A percentile compares a stretch with the other conserved stretches of the same genome.
Conservation (phyloP, 2,888 invertebrate genomes). For the Pegoplata infirma region DNA sequence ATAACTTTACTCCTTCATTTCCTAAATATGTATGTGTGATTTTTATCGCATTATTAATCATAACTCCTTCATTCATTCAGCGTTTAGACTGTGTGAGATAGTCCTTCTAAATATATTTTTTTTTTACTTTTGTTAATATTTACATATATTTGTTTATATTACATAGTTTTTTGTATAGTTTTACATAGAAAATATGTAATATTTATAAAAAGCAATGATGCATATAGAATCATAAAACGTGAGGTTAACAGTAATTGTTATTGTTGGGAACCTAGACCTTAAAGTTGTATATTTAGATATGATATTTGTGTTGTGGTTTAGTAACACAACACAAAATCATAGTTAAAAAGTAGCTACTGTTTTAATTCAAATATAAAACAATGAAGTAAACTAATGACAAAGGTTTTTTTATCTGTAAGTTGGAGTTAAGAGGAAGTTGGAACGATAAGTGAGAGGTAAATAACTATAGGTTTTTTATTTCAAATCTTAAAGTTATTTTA, state of each 20-base stretch:
- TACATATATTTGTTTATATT: slow-evolving; percentile 6
- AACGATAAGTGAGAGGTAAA: no score
- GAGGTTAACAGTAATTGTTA: slow-evolving; percentile 62
- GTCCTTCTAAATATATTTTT: slow-evolving; percentile 19
- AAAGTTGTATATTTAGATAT: no score
- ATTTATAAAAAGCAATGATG: slow-evolving; percentile 40
- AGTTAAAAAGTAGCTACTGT: slow-evolving; percentile 54
- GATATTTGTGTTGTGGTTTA: slow-evolving; percentile 23
- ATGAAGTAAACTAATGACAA: slow-evolving; percentile 28
- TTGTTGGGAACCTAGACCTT: slow-evolving; percentile 56
- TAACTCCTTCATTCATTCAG: slow-evolving; percentile 30
- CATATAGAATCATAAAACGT: slow-evolving; percentile 60
- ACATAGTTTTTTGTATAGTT: not conserved
- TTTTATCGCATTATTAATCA: slow-evolving; percentile 61
- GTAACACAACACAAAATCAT: slow-evolving; percentile 40
- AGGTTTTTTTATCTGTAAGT: not conserved
- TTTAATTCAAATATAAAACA: slow-evolving; percentile 35
- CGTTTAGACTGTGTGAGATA: not conserved
- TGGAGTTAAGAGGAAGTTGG: no score
- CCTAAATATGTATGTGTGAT: slow-evolving; percentile 38
- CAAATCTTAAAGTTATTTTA: no score
- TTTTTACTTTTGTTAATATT: slow-evolving; percentile 4
- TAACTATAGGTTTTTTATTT: no score
- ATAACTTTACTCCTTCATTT: not conserved
- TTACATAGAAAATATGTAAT: slow-evolving; percentile 19